These are phyloP conservation scores for Euclidia mi DNA, from an alignment of 2,888 invertebrate genomes.

Conservation along the genomic window DNA sequence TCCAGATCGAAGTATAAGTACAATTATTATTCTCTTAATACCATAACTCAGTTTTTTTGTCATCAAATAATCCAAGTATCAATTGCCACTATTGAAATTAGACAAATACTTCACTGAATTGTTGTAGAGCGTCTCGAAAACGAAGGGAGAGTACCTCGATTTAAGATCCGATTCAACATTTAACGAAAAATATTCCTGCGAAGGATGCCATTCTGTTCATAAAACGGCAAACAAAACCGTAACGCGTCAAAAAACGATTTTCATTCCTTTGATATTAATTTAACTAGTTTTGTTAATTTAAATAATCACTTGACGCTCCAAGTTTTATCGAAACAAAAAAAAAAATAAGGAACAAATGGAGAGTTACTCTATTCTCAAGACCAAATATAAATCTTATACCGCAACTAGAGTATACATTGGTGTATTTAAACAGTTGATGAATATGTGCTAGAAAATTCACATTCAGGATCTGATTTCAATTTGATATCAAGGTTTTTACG, in stretches of 20 bases:
- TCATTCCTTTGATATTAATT: conserved; percentile 1
- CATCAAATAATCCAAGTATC: conserved; percentile 26
- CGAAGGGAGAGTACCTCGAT: conserved; percentile 29
- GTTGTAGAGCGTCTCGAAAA: conserved; percentile 30
- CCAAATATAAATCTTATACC: conserved; percentile 16
- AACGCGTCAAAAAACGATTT: conserved; percentile 17
- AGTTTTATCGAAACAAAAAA: conserved; percentile 15
- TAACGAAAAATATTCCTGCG: conserved; percentile 37
- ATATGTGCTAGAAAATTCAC: no score
- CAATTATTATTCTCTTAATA: not conserved
- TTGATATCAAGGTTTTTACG: no score
- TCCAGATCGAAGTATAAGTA: no score
- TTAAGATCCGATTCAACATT: conserved; percentile 37
- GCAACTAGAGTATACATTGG: no score
- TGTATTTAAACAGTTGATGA: no score
- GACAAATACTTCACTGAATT: conserved; percentile 40
- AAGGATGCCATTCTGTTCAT: conserved; percentile 34
- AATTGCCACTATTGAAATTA: conserved; percentile 39
- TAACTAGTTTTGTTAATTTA: not conserved
- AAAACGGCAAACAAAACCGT: conserved; percentile 38
- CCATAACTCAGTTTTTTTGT: conserved; percentile 13
- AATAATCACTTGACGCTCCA: not conserved
- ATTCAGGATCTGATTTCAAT: no score
- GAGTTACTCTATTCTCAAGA: conserved; percentile 26
- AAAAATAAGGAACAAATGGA: conserved; percentile 43